Evolutionary conservation across 2,888 invertebrate genomes (phyloP), one percentile per base, ranked within the genome.

Genomic region (Dasypogon diadema): DNA sequence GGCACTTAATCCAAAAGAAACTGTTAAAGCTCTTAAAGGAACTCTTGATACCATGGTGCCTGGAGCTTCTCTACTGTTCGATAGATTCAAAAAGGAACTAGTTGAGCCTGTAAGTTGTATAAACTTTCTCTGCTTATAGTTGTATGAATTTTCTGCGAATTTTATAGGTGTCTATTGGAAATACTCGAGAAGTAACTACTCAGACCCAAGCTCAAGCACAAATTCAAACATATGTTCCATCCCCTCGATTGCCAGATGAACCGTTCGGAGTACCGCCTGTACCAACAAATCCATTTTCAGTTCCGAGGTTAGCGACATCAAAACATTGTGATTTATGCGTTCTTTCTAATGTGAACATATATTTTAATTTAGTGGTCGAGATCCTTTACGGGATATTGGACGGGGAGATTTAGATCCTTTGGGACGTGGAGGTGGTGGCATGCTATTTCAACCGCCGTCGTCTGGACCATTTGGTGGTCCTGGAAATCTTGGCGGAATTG

Each of bases 331-430:
- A n/a, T n/a, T n/a, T n/a, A n/a, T n/a, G n/a, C n/a, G n/a, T n/a
- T n/a, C n/a, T n/a, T n/a, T n/a, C n/a, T n/a, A n/a, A n/a, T n/a
- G n/a, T n/a, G n/a, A n/a, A n/a, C n/a, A n/a, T n/a, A n/a, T 16
- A 10, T 56, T 26, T 54, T 18, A 80, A 0, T 81, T 77, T 73
- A 81, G 81, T 2, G 83, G 83, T 51, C 82, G 83, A 79, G 84
- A 85, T 80, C 86, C 86, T 1, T 82, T 84, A 16, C 83, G 86
- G 63, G 82, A 88, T 79, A 86, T 94, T 75, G 96, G 96, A 0
- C 87, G 91, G 51, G 89, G 91, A 74, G 96, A 96, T 85, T 86
- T 96, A 81, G 91, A 95, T 86, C 96, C 96, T 0, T 90, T 95
- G 12, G 86, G 86, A 51, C 88, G 89, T 76, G 88, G 86, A 10